A percentile compares a stretch with the other conserved stretches of the same genome.
These are phyloP conservation scores for Ptiloglossa arizonensis DNA, from an alignment of 1,140 invertebrate genomes.

Conservation along the genomic window DNA sequence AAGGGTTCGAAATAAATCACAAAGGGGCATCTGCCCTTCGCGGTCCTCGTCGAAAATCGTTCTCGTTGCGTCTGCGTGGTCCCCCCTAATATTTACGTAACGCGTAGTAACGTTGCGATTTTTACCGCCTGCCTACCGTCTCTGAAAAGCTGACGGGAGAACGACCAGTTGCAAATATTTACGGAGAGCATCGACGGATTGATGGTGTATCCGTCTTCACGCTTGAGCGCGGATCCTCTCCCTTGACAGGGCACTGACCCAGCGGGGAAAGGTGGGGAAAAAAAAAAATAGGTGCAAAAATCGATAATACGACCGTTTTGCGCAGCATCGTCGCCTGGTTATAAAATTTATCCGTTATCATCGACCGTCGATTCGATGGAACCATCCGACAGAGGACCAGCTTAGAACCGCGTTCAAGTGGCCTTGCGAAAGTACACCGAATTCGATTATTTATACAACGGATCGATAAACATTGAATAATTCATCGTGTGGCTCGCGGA, in stretches of 20 bases:
- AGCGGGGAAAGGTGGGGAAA: constrained; percentile 13
- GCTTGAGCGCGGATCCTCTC: constrained; percentile 54
- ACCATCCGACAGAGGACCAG: not conserved
- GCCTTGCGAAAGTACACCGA: no score
- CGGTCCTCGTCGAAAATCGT: constrained; percentile 17
- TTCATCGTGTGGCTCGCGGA: no score
- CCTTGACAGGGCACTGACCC: constrained; percentile 64
- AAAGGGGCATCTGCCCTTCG: constrained; percentile 15
- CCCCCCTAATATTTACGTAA: constrained; percentile 46
- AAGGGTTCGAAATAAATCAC: not conserved
- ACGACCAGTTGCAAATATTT: constrained; percentile 59
- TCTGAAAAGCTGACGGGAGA: constrained; percentile 22
- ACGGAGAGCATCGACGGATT: constrained; percentile 57
- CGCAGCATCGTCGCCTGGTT: constrained; percentile 7
- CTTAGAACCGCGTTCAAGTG: no score
- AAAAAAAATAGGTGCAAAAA: constrained; percentile 57
- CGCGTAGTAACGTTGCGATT: constrained; percentile 46
- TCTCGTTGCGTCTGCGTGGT: constrained; percentile 11
- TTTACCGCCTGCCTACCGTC: constrained; percentile 21
- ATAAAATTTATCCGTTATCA: constrained; percentile 58
- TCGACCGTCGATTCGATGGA: not conserved
- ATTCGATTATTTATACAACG: no score
- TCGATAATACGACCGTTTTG: constrained; percentile 61
- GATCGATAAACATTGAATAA: no score
- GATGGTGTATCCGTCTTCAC: constrained; percentile 55